Evolutionary conservation across 2,797 vertebrate genomes (phyloP), one percentile per base, ranked within the genome.

Genomic region (Clarias fuscus): DNA sequence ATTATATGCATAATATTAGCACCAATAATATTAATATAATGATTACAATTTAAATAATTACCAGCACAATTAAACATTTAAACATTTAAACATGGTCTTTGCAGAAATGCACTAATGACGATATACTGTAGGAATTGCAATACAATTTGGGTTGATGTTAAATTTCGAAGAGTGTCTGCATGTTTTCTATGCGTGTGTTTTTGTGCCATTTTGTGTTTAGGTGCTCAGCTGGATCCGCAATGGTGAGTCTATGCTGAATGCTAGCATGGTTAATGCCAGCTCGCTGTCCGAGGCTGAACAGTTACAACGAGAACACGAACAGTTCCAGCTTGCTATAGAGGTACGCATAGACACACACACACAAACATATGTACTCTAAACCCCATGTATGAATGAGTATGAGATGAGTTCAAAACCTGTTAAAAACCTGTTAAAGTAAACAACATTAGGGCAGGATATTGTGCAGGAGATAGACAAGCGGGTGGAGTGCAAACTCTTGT

Each of bases 181-280:
- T 72, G 48, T 76, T 5, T 80, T 56, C 13, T 83, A 10, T 77
- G 20, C 61, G 61, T 72, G 61, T 72, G 75, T 84, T 48, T 67
- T 24, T 75, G 61, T 86, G 56, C 86, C 56, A 53, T 87, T 89
- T 89, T 80, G 87, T 90, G 90, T 89, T 22, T 91, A 99, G 98
- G 98, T 99, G 87, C 93, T 99, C 85, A 97, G 98, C 81, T 99
- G 98, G 98, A 99, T 99, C 88, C 96, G 97, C 89, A 99, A 99
- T 0, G 98, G 98, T n/a, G 98, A 99, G 92, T 99, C 98, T 0
- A 99, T 99, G 98, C 92, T 99, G 90, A 99, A 97, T 0, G 98
- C 98, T 86, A 99, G 97, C 93, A 96, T 99, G 87, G 97, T 99
- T 93, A 99, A 98, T 0, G 98, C 98, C 67, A 99, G 98, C 91